A percentile compares a stretch with the other conserved stretches of the same genome.
Evolutionary conservation across 2,113 vertebrate species (phyloP).

Genomic region (Spea multiplicata): DNA sequence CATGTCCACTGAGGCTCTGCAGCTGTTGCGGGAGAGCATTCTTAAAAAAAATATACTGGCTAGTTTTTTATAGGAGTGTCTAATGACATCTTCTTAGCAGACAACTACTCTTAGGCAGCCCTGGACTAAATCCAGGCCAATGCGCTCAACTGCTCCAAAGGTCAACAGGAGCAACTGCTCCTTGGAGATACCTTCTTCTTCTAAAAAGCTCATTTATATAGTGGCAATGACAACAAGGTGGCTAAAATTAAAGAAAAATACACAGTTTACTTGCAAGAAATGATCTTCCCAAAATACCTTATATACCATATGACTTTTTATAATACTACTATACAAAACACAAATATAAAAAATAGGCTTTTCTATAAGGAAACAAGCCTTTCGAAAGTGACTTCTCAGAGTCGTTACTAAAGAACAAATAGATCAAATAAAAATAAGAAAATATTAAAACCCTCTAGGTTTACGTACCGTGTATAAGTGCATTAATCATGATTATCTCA

Average conservation of each 20-base stretch:
- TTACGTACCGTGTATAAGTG: constrained; percentile 38
- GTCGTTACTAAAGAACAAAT: constrained; percentile 15
- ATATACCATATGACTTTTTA: neutral
- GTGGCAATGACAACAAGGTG: neutral
- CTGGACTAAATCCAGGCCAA: no score
- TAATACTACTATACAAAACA: constrained; percentile 20
- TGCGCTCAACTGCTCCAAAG: neutral
- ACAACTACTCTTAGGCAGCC: no score
- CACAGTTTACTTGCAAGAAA: neutral
- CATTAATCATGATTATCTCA: constrained; percentile 11
- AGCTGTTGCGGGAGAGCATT: no score
- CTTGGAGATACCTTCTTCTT: neutral
- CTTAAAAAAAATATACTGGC: no score
- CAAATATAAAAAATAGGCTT: constrained; percentile 29
- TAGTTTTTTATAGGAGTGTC: no score
- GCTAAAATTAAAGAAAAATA: neutral
- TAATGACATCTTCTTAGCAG: no score
- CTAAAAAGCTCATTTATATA: neutral
- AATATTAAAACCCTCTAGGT: neutral
- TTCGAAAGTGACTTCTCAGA: neutral
- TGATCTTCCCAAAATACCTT: constrained; percentile 7
- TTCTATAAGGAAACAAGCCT: neutral
- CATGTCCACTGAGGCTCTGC: no score
- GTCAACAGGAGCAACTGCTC: neutral
- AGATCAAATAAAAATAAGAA: constrained; percentile 22